phyloP scores from a whole-genome alignment of 2,113 vertebrate species.

The Cololabis saira region DNA sequence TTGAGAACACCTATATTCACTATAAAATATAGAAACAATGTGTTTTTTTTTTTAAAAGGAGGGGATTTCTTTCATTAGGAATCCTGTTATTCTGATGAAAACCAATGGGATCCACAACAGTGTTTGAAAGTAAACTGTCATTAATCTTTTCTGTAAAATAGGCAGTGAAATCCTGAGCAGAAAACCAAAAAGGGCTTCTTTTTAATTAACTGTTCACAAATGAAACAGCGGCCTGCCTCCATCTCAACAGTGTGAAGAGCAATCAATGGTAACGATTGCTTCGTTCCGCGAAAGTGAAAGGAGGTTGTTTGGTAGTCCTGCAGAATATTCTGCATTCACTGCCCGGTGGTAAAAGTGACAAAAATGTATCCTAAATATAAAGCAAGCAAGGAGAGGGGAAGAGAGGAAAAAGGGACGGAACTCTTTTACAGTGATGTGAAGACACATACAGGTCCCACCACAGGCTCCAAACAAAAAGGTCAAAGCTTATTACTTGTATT shows the following conservation, averaged over 20 bases:
- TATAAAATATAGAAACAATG: no score
- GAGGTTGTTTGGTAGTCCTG: neutral
- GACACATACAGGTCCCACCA: conserved; percentile 5
- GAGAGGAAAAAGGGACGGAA: neutral
- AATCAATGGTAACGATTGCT: conserved; percentile 3
- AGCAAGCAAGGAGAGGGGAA: neutral
- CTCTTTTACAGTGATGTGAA: conserved; percentile 1
- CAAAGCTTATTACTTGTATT: conserved; percentile 57
- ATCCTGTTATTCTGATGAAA: no score
- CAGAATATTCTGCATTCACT: neutral
- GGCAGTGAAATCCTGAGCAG: neutral
- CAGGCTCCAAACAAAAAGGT: conserved; percentile 59
- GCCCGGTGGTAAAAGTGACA: neutral
- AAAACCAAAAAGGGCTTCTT: neutral
- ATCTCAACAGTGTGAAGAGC: neutral
- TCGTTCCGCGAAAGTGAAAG: neutral
- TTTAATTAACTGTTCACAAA: neutral
- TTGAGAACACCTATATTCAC: no score
- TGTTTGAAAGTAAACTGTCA: no score
- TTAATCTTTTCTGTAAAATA: neutral
- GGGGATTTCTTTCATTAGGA: no score
- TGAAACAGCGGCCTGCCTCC: neutral
- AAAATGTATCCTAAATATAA: neutral
- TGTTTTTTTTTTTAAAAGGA: no score
- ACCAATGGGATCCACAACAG: no score